phyloP scores from a whole-genome alignment of 2,888 invertebrate genomes.

The Mechanitis mazaeus region DNA sequence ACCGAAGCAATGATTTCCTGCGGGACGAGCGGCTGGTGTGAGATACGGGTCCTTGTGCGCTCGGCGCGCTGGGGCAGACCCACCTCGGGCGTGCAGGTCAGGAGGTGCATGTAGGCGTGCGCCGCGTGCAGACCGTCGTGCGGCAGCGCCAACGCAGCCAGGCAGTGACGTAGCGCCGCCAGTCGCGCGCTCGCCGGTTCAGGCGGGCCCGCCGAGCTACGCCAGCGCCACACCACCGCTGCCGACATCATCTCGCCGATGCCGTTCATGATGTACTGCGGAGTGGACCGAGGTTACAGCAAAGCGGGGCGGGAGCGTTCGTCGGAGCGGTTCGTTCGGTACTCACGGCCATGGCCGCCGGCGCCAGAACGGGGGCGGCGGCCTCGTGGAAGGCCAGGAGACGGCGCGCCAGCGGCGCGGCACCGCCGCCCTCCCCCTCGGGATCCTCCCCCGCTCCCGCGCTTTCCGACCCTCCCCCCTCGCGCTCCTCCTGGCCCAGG shows the following conservation, averaged over 20 bases:
- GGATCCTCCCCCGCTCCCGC: slow-evolving; percentile 79
- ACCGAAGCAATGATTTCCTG: slow-evolving; percentile 90
- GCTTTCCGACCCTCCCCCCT: slow-evolving; percentile 9
- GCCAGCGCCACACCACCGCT: slow-evolving; percentile 75
- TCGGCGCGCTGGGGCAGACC: slow-evolving; percentile 30
- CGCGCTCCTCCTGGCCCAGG: slow-evolving; percentile 73
- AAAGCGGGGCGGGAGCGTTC: too few relatives aligned
- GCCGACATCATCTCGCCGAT: slow-evolving; percentile 89
- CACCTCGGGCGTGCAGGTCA: slow-evolving; percentile 89
- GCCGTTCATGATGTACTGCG: slow-evolving; percentile 93
- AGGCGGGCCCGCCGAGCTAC: slow-evolving; percentile 36
- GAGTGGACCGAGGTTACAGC: neutral
- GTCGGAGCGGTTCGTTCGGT: too few relatives aligned
- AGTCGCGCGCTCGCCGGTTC: slow-evolving; percentile 40
- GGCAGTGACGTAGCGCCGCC: slow-evolving; percentile 60
- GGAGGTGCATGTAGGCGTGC: slow-evolving; percentile 90
- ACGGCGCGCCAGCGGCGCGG: slow-evolving; percentile 54
- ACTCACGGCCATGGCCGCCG: slow-evolving; percentile 40
- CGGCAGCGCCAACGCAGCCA: slow-evolving; percentile 62
- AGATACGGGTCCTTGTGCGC: too few relatives aligned
- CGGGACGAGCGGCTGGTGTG: neutral
- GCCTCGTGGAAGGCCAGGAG: slow-evolving; percentile 59
- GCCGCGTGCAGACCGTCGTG: slow-evolving; percentile 86
- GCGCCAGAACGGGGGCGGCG: slow-evolving; percentile 32
- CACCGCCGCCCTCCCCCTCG: slow-evolving; percentile 82